Base-by-base conservation (phyloP, 2,888 invertebrate genomes). In the Lumbricus terrestris region DNA sequence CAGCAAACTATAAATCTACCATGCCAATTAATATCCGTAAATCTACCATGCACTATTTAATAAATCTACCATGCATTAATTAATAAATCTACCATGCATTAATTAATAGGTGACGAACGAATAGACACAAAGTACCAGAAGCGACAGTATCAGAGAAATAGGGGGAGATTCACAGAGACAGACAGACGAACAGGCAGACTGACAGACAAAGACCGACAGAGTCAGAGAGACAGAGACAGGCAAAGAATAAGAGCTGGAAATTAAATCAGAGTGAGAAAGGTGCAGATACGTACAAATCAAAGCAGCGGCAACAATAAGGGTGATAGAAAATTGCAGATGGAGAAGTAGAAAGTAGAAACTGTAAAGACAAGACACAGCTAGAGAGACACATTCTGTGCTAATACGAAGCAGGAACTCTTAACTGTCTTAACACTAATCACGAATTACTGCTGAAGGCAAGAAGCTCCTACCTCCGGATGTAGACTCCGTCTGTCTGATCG, bases 391-490 rank as follows among this genome's bases (percentile, higher is more conserved):
- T 29, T 33, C 88, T 38, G 18, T 23, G 0, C 88, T 29, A 11
- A 6, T 88, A 34, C 11, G 88, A 88, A 29, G 88, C 34, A 69
- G 16, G 69, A 69, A 69, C 69, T n/a, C n/a, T n/a, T 11, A 16
- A 69, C 69, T 4, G n/a, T 29, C 29, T 4, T 11, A 29, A 16
- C n/a, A n/a, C n/a, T n/a, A n/a, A n/a, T n/a, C n/a, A 40, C 15
- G n/a, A n/a, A 54, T 8, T 15, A n/a, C n/a, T n/a, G n/a, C 69
- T 69, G n/a, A 69, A 69, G 69, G 69, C n/a, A n/a, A n/a, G 69
- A n/a, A n/a, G 69, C n/a, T 35, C 85, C 37, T 85, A 85, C 85
- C 85, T 85, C 85, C 85, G 23, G 85, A 85, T 13, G 85, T 35
- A 16, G 37, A 35, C n/a, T 85, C 85, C 0, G 85, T 85, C 33